Percentiles rank a stretch among this genome's conserved stretches.
Conservation (phyloP, 2,888 invertebrate species). For the Fabriciana adippe region DNA sequence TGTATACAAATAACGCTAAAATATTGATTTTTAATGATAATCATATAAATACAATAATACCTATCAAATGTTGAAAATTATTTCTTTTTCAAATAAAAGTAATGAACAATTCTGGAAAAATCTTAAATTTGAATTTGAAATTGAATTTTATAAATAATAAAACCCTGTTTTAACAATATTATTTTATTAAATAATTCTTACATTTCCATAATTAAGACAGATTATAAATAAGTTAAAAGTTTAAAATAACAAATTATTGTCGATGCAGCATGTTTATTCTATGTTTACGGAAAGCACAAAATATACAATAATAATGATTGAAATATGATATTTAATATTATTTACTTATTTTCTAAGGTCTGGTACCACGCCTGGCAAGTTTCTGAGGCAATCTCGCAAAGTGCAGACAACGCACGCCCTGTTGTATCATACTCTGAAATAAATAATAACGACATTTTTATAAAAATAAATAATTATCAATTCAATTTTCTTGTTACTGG, state of each 20-base stretch:
- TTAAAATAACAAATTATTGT: constrained; percentile 15
- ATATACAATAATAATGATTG: neutral
- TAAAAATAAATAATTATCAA: neutral
- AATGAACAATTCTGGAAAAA: too few species aligned
- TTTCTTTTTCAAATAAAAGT: too few species aligned
- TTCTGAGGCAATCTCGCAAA: constrained; percentile 92
- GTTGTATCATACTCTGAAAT: constrained; percentile 87
- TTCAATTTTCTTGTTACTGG: neutral
- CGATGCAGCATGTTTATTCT: constrained; percentile 2
- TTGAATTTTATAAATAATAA: too few species aligned
- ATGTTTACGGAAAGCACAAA: neutral
- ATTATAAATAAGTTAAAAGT: neutral
- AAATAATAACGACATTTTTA: neutral
- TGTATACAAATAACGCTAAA: too few species aligned
- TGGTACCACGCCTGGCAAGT: constrained; percentile 91
- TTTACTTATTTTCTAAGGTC: constrained; percentile 61
- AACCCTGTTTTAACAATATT: neutral
- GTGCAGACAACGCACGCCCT: constrained; percentile 86
- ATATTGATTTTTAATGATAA: too few species aligned
- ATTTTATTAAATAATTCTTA: constrained; percentile 3
- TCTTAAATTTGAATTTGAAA: neutral
- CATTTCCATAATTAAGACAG: neutral
- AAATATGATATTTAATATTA: neutral
- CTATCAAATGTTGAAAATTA: too few species aligned
- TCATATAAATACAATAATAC: too few species aligned